Percentiles rank a stretch among this genome's conserved stretches.
These are phyloP conservation scores for Atractosteus spatula DNA, from an alignment of 2,113 vertebrate genomes.

Conservation along the genomic window DNA sequence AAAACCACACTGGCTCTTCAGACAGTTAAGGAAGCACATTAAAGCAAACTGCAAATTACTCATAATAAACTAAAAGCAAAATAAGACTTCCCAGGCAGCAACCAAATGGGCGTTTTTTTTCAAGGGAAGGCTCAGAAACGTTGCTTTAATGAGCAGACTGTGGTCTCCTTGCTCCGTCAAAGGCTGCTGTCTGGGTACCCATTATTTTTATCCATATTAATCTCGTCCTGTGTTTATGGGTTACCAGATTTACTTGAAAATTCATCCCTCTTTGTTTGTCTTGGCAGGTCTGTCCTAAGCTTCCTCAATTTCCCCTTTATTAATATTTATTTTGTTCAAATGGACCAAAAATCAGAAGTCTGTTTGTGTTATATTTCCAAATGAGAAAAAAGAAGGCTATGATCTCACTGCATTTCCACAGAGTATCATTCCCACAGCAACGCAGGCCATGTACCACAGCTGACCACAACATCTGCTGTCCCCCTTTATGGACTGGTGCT, in stretches of 20 bases:
- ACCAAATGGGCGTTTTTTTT: background rate
- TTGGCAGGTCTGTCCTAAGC: background rate
- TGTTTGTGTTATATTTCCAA: background rate
- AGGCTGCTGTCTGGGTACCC: background rate
- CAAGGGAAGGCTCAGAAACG: background rate
- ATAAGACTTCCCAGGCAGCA: too few species aligned
- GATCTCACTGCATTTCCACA: constrained; percentile 3
- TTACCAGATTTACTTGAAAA: background rate
- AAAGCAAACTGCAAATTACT: too few species aligned
- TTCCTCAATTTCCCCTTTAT: background rate
- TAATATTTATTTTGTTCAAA: background rate
- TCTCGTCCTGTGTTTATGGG: background rate
- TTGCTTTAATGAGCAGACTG: background rate
- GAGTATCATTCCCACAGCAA: constrained; percentile 4
- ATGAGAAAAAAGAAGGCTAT: background rate
- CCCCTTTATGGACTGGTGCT: background rate
- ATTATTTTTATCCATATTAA: background rate
- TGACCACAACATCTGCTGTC: constrained; percentile 9
- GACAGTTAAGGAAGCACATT: too few species aligned
- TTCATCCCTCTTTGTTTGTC: background rate
- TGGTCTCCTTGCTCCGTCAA: background rate
- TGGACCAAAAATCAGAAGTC: background rate
- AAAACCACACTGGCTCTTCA: too few species aligned
- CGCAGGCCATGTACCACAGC: background rate
- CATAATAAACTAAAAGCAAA: too few species aligned